phyloP scores from a whole-genome alignment of 2,888 invertebrate species.

The Cryptocephalus moraei region DNA sequence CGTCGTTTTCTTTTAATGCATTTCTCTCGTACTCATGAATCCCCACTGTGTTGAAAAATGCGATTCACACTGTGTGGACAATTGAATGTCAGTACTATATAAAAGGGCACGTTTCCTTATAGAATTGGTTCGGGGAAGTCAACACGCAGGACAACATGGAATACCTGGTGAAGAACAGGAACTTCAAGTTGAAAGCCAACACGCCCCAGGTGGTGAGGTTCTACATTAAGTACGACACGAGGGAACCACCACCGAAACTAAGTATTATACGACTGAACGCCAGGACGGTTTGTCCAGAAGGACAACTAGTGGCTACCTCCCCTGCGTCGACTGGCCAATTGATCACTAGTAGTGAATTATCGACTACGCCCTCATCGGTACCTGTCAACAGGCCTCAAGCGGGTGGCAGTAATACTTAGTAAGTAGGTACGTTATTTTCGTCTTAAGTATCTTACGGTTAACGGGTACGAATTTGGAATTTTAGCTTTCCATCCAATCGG shows the following conservation, averaged over 20 bases:
- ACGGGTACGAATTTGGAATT: too few species aligned
- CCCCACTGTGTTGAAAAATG: too few species aligned
- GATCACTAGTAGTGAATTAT: conserved; percentile 17
- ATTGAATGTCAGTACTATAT: too few species aligned
- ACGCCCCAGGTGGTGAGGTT: conserved; percentile 47
- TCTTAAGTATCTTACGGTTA: too few species aligned
- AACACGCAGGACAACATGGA: conserved; percentile 47
- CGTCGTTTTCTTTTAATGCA: too few species aligned
- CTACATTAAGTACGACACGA: conserved; percentile 48
- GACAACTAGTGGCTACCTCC: conserved; percentile 2
- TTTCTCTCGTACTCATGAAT: too few species aligned
- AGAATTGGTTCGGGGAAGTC: conserved; percentile 46
- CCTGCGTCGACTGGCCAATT: conserved; percentile 16
- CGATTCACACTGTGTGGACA: too few species aligned
- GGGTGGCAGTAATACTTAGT: too few species aligned
- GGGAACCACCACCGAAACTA: conserved; percentile 41
- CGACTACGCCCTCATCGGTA: conserved; percentile 10
- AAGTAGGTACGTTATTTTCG: too few species aligned
- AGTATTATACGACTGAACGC: conserved; percentile 47
- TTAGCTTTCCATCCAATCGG: too few species aligned
- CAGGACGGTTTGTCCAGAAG: conserved; percentile 43
- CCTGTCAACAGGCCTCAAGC: conserved; percentile 13
- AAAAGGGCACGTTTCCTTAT: neutral
- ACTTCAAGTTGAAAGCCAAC: conserved; percentile 47
- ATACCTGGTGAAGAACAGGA: conserved; percentile 48